phyloP scores from a whole-genome alignment of 2,797 vertebrate species.

The Alfaro cultratus region DNA sequence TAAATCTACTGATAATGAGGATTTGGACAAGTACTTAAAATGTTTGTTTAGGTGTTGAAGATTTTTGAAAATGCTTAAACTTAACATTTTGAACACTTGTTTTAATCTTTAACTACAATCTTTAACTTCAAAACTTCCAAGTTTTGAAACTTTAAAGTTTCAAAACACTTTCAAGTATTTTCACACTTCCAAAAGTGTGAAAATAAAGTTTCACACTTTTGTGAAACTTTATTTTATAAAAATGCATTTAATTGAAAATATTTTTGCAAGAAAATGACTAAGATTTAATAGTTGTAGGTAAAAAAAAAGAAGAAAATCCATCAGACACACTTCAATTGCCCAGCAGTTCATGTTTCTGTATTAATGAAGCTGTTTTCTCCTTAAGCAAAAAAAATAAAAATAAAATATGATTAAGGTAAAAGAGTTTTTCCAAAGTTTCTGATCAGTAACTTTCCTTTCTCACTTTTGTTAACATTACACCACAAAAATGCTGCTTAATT shows the following conservation, averaged over 20 bases:
- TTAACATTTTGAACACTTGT: not conserved
- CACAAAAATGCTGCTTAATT: not conserved
- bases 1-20: not conserved
- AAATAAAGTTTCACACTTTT: not conserved
- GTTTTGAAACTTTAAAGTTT: too few species aligned
- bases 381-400: not conserved
- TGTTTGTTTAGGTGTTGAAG: not conserved
- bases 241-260: not conserved
- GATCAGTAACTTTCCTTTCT: not conserved
- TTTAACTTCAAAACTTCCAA: too few species aligned
- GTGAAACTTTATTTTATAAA: not conserved
- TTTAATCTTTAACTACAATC: not conserved
- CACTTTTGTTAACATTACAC: not conserved
- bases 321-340: not conserved
- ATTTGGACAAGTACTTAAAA: slow-evolving; percentile 11
- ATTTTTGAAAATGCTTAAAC: not conserved
- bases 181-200: too few species aligned
- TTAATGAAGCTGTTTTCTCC: not conserved
- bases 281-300: not conserved
- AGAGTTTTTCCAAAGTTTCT: not conserved
- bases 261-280: not conserved
- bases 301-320: not conserved
- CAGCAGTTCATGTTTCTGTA: not conserved
- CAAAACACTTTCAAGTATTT: too few species aligned
- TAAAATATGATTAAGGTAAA: not conserved